A percentile compares a stretch with the other conserved stretches of the same genome.
Evolutionary conservation across 2,797 vertebrate species (phyloP).

Genomic region (Rhadinocentrus ornatus): DNA sequence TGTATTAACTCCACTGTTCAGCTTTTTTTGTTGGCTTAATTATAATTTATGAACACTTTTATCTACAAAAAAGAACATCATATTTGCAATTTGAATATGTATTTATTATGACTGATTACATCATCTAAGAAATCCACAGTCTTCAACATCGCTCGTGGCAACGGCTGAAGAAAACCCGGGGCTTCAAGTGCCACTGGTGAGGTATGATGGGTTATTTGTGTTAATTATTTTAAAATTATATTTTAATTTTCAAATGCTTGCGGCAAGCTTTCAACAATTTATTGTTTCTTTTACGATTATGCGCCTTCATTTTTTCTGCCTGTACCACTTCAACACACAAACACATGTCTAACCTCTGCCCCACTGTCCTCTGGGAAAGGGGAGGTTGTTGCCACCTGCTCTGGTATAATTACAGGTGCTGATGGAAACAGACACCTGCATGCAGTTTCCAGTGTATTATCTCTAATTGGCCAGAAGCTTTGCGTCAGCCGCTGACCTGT

Average conservation of each 20-base stretch:
- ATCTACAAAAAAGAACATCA: neutral
- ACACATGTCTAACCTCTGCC: conserved; percentile 36
- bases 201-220: neutral
- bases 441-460: conserved; percentile 68
- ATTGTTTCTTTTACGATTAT: conserved; percentile 1
- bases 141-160: too few species aligned
- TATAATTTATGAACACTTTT: neutral
- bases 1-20: neutral
- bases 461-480: conserved; percentile 74
- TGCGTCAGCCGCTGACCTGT: conserved; percentile 62
- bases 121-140: too few species aligned
- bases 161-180: neutral
- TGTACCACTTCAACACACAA: conserved; percentile 4
- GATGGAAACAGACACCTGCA: conserved; percentile 62
- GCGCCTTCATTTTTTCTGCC: neutral
- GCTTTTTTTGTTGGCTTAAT: neutral
- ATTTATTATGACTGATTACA: neutral
- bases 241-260: neutral
- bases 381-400: conserved; percentile 65
- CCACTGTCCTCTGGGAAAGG: conserved; percentile 60
- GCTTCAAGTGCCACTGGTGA: neutral
- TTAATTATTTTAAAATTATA: neutral
- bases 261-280: conserved; percentile 7
- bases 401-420: conserved; percentile 71
- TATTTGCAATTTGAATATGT: neutral